Percentiles rank a stretch among this genome's conserved stretches.
Evolutionary conservation across 2,113 vertebrate species (phyloP).

Genomic region (Megaceryle torquata): DNA sequence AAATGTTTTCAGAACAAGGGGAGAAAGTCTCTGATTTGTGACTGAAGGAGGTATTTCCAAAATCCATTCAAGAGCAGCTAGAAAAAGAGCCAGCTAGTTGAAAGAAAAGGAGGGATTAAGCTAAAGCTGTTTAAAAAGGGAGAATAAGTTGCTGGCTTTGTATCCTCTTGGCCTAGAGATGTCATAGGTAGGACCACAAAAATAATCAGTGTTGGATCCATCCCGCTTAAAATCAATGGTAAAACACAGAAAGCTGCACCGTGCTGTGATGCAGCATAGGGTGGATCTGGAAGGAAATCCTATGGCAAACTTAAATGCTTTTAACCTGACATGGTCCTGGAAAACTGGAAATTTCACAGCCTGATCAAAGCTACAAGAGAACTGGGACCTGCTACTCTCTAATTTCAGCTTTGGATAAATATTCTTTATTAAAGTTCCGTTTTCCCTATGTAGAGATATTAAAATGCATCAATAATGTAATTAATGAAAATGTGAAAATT

Average conservation of each 20-base stretch:
- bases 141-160: neutral
- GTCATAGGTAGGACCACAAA: neutral
- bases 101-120: neutral
- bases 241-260: neutral
- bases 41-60: neutral
- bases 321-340: neutral
- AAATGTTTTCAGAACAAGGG: neutral
- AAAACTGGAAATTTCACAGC: neutral
- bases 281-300: neutral
- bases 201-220: neutral
- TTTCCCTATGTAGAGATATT: neutral
- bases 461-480: neutral
- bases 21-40: neutral
- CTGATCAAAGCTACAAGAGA: neutral
- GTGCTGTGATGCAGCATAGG: neutral
- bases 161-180: neutral
- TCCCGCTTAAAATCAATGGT: neutral
- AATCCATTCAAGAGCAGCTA: neutral
- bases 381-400: neutral
- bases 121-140: neutral
- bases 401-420: neutral
- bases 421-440: neutral
- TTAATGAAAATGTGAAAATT: neutral
- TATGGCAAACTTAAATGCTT: neutral
- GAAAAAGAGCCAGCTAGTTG: neutral